Evolutionary conservation across 2,888 invertebrate species (phyloP).

Genomic region (Trachelus stipa): DNA sequence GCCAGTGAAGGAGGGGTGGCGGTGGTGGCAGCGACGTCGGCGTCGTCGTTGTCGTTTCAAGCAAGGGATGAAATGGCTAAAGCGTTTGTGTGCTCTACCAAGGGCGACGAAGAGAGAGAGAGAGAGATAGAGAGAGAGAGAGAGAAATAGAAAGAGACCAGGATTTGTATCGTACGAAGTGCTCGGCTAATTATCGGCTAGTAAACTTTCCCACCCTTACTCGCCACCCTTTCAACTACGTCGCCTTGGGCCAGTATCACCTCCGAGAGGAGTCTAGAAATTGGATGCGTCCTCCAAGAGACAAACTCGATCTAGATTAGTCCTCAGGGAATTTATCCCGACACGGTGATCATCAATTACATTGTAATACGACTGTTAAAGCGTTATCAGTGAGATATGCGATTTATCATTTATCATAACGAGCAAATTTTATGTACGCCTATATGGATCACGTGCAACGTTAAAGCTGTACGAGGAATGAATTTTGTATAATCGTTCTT

Average conservation of each 20-base stretch:
- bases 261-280: not conserved
- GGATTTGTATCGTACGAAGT: conserved; percentile 17
- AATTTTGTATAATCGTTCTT: not conserved
- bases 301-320: conserved; percentile 1
- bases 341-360: not conserved
- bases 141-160: conserved; percentile 10
- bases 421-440: not conserved
- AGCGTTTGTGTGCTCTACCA: conserved; percentile 12
- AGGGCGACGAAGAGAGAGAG: conserved; percentile 6
- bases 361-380: conserved; percentile 1
- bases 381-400: not conserved
- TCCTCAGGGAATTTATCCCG: not conserved
- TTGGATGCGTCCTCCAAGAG: not conserved
- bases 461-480: not conserved
- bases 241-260: not conserved
- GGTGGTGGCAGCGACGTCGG: conserved; percentile 6
- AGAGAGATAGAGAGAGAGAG: not conserved
- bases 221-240: not conserved
- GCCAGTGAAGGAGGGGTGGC: not conserved
- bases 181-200: conserved; percentile 9
- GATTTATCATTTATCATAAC: not conserved
- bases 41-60: conserved; percentile 4
- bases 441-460: not conserved
- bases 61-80: not conserved
- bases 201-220: conserved; percentile 5